Conservation (phyloP, 2,113 vertebrate genomes). For the Thalassarche chlororhynchos region DNA sequence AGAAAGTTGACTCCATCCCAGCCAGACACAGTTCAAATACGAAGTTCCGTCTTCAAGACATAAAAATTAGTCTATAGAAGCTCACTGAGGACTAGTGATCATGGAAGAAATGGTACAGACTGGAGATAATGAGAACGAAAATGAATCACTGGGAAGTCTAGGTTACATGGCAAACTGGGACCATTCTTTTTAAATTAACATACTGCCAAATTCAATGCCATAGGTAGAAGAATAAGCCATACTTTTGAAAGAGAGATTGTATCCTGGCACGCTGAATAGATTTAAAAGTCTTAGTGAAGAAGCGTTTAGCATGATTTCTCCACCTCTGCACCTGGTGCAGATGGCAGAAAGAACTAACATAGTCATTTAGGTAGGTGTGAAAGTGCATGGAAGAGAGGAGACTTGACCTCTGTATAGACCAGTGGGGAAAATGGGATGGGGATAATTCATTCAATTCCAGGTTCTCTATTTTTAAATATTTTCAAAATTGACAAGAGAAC, state of each 20-base stretch:
- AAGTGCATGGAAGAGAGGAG: not conserved
- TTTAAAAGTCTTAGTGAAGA: not conserved
- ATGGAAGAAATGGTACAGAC: not conserved
- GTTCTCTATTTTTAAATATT: not conserved
- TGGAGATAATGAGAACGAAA: not conserved
- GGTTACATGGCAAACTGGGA: not conserved
- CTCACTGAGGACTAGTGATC: not conserved
- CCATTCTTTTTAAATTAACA: not conserved
- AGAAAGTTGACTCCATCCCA: not conserved
- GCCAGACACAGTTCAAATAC: not conserved
- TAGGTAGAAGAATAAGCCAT: not conserved
- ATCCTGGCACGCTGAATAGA: not conserved
- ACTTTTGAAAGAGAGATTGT: not conserved
- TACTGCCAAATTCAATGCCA: not conserved
- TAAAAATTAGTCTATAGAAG: not conserved
- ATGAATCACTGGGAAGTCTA: not conserved
- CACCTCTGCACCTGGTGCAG: not conserved
- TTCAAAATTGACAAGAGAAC: not conserved
- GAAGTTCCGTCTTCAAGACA: not conserved
- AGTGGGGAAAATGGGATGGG: not conserved
- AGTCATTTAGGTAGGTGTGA: not conserved
- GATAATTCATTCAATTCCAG: not conserved
- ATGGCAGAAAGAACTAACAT: not conserved
- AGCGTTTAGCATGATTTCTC: not conserved
- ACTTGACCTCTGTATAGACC: not conserved